Evolutionary conservation across 2,113 vertebrate genomes (phyloP).

Genomic region (Corydoras maculifer): DNA sequence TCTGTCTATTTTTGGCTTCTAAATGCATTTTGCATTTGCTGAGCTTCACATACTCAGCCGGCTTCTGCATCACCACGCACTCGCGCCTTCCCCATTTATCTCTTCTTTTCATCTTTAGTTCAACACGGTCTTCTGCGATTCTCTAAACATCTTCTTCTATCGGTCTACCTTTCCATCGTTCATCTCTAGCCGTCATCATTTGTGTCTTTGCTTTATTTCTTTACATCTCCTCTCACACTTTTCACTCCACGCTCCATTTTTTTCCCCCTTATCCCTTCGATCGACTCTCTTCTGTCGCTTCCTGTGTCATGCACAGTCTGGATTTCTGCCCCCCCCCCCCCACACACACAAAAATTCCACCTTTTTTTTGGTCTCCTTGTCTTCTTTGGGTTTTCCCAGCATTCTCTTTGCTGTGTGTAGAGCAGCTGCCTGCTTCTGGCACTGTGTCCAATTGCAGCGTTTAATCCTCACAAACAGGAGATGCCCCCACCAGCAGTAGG

Average conservation of each 20-base stretch:
- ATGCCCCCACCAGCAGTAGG: slow-evolving; percentile 23
- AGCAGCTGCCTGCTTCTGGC: not conserved
- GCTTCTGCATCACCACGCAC: too few relatives aligned
- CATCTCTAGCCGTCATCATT: not conserved
- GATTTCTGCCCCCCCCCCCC: too few relatives aligned
- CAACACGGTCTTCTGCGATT: not conserved
- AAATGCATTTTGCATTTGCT: too few relatives aligned
- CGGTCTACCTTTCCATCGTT: not conserved
- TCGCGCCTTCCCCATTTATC: not conserved
- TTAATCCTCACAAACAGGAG: slow-evolving; percentile 57
- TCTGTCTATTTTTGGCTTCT: too few relatives aligned
- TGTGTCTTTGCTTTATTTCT: not conserved
- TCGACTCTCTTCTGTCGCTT: not conserved
- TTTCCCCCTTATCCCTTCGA: not conserved
- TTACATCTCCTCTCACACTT: too few relatives aligned
- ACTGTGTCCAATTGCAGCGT: slow-evolving; percentile 57
- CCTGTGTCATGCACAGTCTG: too few relatives aligned
- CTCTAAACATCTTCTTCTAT: not conserved
- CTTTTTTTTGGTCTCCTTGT: not conserved
- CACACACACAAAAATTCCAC: too few relatives aligned
- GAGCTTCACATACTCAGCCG: too few relatives aligned
- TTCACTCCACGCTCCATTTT: too few relatives aligned
- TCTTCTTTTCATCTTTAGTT: slow-evolving; percentile 1
- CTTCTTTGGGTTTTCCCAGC: slow-evolving; percentile 24
- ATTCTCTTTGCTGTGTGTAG: slow-evolving; percentile 39